Conservation (phyloP, 1,140 invertebrate species). For the Trissolcus basalis region DNA sequence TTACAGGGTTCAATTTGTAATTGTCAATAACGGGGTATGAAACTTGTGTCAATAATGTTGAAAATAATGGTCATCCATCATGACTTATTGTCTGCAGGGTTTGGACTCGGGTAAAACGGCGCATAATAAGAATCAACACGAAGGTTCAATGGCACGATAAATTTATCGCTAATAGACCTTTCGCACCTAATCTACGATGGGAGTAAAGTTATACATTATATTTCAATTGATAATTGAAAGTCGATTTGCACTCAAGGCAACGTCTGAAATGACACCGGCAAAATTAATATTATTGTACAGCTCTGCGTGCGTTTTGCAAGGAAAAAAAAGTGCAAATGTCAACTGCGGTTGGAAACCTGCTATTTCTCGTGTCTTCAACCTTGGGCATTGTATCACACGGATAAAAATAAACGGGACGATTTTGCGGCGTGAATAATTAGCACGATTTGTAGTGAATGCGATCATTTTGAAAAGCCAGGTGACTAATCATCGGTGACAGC, state of each 20-base stretch:
- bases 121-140: constrained; percentile 8
- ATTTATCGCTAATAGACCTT: constrained; percentile 15
- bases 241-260: constrained; percentile 6
- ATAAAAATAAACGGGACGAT: too few species aligned
- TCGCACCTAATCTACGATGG: constrained; percentile 11
- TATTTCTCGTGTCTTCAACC: too few species aligned
- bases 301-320: too few species aligned
- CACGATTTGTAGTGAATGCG: constrained; percentile 14
- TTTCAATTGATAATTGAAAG: constrained; percentile 22
- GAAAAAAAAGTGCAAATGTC: too few species aligned
- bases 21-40: constrained; percentile 8
- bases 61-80: constrained; percentile 21
- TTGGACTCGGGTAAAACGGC: constrained; percentile 1
- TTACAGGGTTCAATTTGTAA: constrained; percentile 11
- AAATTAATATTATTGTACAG: constrained; percentile 15
- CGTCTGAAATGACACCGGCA: constrained; percentile 11
- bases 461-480: constrained; percentile 17
- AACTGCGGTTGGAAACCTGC: too few species aligned
- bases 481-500: constrained; percentile 14
- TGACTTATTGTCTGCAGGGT: constrained; percentile 6
- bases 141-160: constrained; percentile 14
- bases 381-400: too few species aligned
- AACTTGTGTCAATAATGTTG: constrained; percentile 2
- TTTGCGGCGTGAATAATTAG: constrained; percentile 2
- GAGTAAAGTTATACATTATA: constrained; percentile 16